Percentiles rank a stretch among this genome's conserved stretches.
These are phyloP conservation scores for Eulemur mongoz DNA, from an alignment of 2,797 vertebrate species.

Conservation along the genomic window DNA sequence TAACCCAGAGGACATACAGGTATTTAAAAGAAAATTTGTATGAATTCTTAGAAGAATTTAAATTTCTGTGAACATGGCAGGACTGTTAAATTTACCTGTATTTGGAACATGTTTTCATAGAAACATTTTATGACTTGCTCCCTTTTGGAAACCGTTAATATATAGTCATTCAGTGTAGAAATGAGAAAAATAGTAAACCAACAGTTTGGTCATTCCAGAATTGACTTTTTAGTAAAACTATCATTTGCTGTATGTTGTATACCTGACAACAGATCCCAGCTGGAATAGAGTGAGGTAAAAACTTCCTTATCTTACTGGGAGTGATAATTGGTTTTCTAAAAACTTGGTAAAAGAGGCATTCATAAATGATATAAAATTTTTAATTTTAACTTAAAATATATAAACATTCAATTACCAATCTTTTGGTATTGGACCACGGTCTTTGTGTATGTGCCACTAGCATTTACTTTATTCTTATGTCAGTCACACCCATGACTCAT, in stretches of 20 bases:
- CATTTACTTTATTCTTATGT: neutral
- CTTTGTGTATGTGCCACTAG: neutral
- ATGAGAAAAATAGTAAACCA: conserved; percentile 25
- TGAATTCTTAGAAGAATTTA: neutral
- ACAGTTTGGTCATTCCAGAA: neutral
- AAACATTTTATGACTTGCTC: neutral
- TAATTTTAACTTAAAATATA: neutral
- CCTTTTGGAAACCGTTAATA: conserved; percentile 2
- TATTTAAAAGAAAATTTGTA: conserved; percentile 78
- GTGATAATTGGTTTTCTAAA: neutral
- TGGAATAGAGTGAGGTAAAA: neutral
- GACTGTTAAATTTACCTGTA: conserved; percentile 25
- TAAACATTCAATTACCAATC: neutral
- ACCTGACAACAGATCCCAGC: neutral
- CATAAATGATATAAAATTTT: neutral
- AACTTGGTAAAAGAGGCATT: neutral
- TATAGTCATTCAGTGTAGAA: neutral
- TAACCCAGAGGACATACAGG: conserved; percentile 95
- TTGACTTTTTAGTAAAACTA: neutral
- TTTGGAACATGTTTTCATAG: conserved; percentile 32
- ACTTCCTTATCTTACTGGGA: neutral
- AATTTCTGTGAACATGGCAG: neutral
- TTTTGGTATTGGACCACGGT: neutral
- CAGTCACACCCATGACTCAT: neutral
- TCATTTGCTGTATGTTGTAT: neutral